Evolutionary conservation across 2,113 vertebrate genomes (phyloP).

Genomic region (Sisor rabdophorus): DNA sequence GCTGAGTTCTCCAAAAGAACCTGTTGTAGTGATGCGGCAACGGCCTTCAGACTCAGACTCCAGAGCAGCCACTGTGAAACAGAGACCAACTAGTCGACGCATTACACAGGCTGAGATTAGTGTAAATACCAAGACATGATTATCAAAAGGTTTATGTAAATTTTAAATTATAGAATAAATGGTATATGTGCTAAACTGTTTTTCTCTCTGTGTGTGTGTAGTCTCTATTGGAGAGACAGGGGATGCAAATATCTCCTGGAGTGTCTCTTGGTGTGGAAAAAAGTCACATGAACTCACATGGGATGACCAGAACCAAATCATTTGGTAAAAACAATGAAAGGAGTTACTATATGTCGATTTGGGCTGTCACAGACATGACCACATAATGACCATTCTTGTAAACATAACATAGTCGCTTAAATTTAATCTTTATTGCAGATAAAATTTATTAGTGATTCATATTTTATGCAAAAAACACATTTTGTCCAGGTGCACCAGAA

Average conservation of each 20-base stretch:
- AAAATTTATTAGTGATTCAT: background rate
- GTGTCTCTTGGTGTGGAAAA: conserved; percentile 71
- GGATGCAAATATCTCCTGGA: conserved; percentile 76
- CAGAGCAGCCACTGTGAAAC: conserved; percentile 89
- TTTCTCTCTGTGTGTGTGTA: conserved; percentile 48
- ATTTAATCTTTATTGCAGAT: background rate
- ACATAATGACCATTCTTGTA: background rate
- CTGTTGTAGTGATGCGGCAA: conserved; percentile 72
- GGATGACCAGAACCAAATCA: conserved; percentile 91
- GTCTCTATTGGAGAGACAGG: conserved; percentile 92
- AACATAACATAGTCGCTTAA: background rate
- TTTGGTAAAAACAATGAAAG: conserved; percentile 73
- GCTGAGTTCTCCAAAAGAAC: conserved; percentile 78
- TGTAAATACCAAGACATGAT: conserved; percentile 58
- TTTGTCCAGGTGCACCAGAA: conserved; percentile 71
- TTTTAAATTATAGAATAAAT: background rate
- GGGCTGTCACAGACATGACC: conserved; percentile 1
- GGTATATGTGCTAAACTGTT: background rate
- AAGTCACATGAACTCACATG: conserved; percentile 83
- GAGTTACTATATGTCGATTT: background rate
- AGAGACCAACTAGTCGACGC: conserved; percentile 86
- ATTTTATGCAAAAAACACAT: background rate
- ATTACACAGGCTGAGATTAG: conserved; percentile 94
- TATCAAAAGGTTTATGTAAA: background rate
- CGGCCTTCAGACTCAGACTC: conserved; percentile 81